Conservation (phyloP, 2,113 vertebrate genomes). For the Lontra canadensis region DNA sequence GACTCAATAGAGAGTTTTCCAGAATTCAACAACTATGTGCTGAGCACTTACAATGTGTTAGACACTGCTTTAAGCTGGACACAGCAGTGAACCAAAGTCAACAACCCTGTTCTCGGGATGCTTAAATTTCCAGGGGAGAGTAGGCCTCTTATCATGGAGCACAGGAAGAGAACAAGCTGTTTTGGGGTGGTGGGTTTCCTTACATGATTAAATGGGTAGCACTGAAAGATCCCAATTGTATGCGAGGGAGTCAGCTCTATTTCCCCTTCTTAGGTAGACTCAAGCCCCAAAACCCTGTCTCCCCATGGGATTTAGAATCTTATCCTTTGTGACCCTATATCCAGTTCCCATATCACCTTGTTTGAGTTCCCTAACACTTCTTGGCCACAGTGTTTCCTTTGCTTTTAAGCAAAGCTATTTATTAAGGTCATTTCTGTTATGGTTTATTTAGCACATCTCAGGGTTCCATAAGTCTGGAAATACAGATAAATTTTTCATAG, state of each 20-base stretch:
- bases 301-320: background rate
- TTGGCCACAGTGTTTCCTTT: background rate
- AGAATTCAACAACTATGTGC: background rate
- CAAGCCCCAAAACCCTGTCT: background rate
- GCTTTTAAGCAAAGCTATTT: background rate
- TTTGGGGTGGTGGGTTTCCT: background rate
- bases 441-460: background rate
- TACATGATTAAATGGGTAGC: background rate
- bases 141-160: background rate
- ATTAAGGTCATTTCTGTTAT: background rate
- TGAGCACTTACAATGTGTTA: background rate
- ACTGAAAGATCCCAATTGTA: background rate
- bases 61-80: background rate
- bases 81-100: background rate
- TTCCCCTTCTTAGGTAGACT: background rate
- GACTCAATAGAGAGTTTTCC: background rate
- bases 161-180: background rate
- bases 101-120: background rate
- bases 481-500: background rate
- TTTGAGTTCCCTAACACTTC: background rate
- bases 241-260: background rate
- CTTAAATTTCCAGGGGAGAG: background rate
- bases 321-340: background rate
- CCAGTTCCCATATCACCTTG: background rate
- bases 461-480: background rate